phyloP scores from a whole-genome alignment of 2,888 invertebrate genomes.

The Napeogenes inachia region DNA sequence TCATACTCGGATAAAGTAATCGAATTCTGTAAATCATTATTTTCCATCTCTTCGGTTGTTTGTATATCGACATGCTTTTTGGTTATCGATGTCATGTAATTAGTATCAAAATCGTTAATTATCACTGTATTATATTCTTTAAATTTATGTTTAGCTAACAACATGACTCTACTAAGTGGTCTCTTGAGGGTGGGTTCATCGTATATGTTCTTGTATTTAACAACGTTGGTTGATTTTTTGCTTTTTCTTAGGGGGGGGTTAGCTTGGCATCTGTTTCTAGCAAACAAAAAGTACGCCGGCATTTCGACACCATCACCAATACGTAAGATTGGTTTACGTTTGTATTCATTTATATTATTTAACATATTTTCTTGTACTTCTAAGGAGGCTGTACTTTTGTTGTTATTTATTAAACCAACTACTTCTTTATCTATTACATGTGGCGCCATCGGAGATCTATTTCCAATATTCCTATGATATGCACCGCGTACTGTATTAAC shows the following conservation, averaged over 20 bases:
- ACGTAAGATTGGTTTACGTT: conserved; percentile 7
- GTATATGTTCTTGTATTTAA: conserved; percentile 54
- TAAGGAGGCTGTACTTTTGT: too few species aligned
- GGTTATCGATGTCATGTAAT: conserved; percentile 15
- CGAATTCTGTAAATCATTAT: conserved; percentile 41
- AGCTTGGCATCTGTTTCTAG: conserved; percentile 37
- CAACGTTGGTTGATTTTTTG: conserved; percentile 61
- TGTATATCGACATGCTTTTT: conserved; percentile 39
- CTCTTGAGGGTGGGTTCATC: conserved; percentile 51
- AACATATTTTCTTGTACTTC: too few species aligned
- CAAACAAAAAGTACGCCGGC: conserved; percentile 45
- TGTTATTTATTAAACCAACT: too few species aligned
- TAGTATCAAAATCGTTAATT: conserved; percentile 23
- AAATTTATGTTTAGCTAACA: conserved; percentile 46
- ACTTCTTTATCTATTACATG: too few species aligned
- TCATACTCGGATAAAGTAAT: conserved; percentile 45
- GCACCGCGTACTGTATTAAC: neutral
- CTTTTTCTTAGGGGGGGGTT: conserved; percentile 47
- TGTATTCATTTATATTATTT: conserved; percentile 12
- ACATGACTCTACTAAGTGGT: conserved; percentile 49
- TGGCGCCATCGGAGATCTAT: neutral
- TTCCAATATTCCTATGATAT: neutral
- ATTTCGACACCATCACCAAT: conserved; percentile 19
- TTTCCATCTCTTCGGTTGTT: conserved; percentile 33
- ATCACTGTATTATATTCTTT: conserved; percentile 19